Evolutionary conservation across 2,113 vertebrate species (phyloP), one percentile per base, ranked within the genome.

Genomic region (Corythaixoides concolor): DNA sequence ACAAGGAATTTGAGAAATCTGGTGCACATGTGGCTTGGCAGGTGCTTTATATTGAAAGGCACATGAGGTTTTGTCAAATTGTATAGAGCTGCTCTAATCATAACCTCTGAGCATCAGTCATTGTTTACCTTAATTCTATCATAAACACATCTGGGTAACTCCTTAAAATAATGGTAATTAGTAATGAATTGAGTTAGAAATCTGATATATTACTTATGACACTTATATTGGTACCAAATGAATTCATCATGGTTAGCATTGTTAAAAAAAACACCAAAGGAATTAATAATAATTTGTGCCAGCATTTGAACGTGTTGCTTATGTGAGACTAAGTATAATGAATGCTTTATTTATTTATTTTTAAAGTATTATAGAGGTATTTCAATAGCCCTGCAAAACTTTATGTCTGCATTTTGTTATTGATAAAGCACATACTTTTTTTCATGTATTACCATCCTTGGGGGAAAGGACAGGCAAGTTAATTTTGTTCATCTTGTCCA

Each of bases 1-100:
- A 97, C 97, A 97, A 97, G 89, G 88, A 97, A 97, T 97, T 93
- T 95, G 94, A 97, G 90, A 85, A 97, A 96, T 96, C 93, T 97
- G 91, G 50, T 90, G 85, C 78, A 95, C 94, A 97, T 94, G 97
- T 97, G 97, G 88, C 53, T 96, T 98, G 97, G 96, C 95, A 97
- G 97, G 95, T 97, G 97, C 94, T 96, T 97, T 94, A 76, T 72
- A 90, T 92, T 94, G 94, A 97, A 96, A 97, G 69, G 79, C 92
- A 81, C 76, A 94, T 68, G 78, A 96, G 63, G 80, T 73, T 95
- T 96, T 95, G 91, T 97, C 95, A 97, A 88, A 95, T 79, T 90
- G 93, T 88, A 93, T 96, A 96, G 91, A 97, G 85, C 81, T 93
- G 70, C 80, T 97, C 95, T 91, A 97, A 94, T 96, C 96, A 95